Conservation (phyloP, 2,113 vertebrate genomes). For the Poicephalus meyeri region DNA sequence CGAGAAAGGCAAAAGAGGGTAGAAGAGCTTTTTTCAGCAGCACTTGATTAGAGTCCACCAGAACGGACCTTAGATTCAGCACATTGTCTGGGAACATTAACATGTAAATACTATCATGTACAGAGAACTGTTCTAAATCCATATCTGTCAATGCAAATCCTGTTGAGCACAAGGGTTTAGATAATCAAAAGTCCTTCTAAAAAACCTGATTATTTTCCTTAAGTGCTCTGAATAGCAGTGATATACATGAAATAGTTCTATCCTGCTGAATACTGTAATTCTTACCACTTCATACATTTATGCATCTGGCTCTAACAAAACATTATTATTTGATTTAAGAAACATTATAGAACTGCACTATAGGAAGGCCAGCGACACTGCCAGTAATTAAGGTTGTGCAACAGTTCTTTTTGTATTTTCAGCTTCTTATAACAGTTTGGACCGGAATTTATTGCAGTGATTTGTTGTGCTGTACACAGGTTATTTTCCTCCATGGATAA, state of each 20-base stretch:
- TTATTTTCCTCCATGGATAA: neutral
- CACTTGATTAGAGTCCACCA: neutral
- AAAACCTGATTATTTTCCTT: neutral
- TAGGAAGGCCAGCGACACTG: neutral
- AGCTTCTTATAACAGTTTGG: neutral
- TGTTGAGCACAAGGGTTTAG: neutral
- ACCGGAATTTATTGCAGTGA: neutral
- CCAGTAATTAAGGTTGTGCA: neutral
- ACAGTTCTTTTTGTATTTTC: neutral
- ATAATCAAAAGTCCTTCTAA: neutral
- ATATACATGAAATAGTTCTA: neutral
- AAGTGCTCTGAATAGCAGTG: neutral
- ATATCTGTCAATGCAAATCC: neutral
- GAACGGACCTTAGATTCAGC: neutral
- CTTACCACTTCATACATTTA: neutral
- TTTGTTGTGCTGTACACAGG: neutral
- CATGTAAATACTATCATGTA: neutral
- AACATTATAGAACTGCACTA: neutral
- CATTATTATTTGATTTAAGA: neutral
- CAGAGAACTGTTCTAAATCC: neutral
- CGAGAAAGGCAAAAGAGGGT: rapidly evolving
- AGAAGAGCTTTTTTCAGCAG: neutral
- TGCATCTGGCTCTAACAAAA: neutral
- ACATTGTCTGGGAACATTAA: neutral
- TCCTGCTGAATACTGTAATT: neutral